Evolutionary conservation across 2,797 vertebrate species (phyloP), one percentile per base, ranked within the genome.

Genomic region (Synaphobranchus kaupii): DNA sequence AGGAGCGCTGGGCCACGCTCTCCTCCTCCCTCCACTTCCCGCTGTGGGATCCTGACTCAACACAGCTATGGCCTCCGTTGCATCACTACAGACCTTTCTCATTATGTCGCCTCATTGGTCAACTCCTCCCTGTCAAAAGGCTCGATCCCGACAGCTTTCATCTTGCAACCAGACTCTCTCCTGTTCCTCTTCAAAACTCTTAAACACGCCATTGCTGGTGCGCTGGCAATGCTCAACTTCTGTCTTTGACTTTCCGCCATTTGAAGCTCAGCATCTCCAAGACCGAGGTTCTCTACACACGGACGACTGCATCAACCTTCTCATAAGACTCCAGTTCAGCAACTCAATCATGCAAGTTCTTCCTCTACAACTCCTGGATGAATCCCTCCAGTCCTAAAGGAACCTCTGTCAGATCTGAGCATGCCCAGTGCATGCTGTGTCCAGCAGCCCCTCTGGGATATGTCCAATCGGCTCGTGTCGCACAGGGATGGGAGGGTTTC

Each of bases 21-120:
- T 78, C 39, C 1, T 47, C 17, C 10, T 22, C 17, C 20, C 39
- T 13, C 28, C 22, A 44, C 4, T 60, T 4, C 15, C 15, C 15
- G 20, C 17, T 47, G 5, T 25, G 39, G 9, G 31, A 39, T 44
- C 39, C 73, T 44, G 31, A 39, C 71, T 13, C 34, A 71, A 34
- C 0, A 7, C 2, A 1, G n/a, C 1, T 17, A 1, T 7, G 63
- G 63, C 63, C n/a, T 28, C 12, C 20, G n/a, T 39, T 9, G 25
- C 63, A 28, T 68, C n/a, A 2, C 63, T n/a, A 7, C 25, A 28
- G 63, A 68, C n/a, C 25, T 1, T n/a, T 68, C 28, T 68, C 7
- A 68, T 68, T 68, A 68, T 68, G 63, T 68, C 25, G n/a, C 63
- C 63, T 68, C 63, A 28, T 68, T 28, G 63, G 63, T 68, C n/a